phyloP scores from a whole-genome alignment of 2,888 invertebrate genomes.

The Dichetophora obliterata region DNA sequence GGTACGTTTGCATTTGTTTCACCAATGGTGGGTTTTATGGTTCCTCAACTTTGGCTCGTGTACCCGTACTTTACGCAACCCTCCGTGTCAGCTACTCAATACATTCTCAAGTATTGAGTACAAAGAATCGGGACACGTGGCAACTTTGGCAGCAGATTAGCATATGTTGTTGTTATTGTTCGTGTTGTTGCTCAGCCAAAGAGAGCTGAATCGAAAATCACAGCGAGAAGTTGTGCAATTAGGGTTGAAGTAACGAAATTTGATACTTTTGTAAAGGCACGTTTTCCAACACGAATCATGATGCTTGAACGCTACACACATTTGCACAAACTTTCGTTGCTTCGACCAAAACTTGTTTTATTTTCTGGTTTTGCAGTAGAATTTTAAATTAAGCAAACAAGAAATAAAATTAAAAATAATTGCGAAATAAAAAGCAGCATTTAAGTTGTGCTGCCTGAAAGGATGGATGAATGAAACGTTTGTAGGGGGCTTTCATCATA shows the following conservation, averaged over 20 bases:
- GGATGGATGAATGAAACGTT: background rate
- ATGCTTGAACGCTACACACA: background rate
- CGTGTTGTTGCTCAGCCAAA: conserved; percentile 27
- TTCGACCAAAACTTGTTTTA: background rate
- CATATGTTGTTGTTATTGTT: conserved; percentile 36
- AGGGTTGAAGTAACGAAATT: conserved; percentile 24
- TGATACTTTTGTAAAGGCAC: conserved; percentile 20
- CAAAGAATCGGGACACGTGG: conserved; percentile 30
- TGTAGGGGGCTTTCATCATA: background rate
- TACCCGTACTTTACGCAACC: background rate
- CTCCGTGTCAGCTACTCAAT: background rate
- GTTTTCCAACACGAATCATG: background rate
- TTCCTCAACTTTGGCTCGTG: background rate
- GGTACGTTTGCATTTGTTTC: no score
- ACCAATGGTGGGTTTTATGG: background rate
- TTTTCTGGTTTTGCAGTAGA: background rate
- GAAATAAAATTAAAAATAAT: conserved; percentile 5
- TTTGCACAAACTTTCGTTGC: no score
- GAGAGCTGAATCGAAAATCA: conserved; percentile 25
- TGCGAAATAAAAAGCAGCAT: background rate
- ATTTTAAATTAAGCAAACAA: background rate
- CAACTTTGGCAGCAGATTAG: conserved; percentile 20
- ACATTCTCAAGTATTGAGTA: background rate
- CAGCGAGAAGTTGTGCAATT: conserved; percentile 14
- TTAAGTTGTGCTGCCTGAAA: background rate